Evolutionary conservation across 92 coral and sea anemone genomes (phyloP).

Genomic region (Isaurus tuberculatus): DNA sequence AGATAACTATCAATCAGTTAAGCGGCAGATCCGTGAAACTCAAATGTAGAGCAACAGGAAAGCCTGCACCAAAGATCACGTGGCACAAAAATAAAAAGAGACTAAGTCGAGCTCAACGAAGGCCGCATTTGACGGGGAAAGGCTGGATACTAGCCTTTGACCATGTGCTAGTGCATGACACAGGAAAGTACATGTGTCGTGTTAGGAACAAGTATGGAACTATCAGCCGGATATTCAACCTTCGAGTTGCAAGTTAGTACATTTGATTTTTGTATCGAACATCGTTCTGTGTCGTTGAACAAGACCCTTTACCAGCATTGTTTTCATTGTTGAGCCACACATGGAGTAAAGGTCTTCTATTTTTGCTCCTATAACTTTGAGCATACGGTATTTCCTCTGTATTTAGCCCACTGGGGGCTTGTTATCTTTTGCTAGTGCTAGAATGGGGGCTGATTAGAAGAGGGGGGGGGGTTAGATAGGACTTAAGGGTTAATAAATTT

Average conservation of each 20-base stretch:
- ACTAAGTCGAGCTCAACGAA: slow-evolving; percentile 15
- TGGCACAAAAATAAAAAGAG: slow-evolving; percentile 17
- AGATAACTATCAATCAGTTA: background rate
- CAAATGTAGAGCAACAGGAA: slow-evolving; percentile 43
- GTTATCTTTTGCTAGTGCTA: too few species aligned
- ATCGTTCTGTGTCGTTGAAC: too few species aligned
- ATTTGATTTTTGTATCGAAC: background rate
- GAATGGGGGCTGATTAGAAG: too few species aligned
- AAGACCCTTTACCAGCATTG: too few species aligned
- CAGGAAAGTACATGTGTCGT: slow-evolving; percentile 26
- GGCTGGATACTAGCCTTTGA: slow-evolving; percentile 48
- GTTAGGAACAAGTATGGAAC: slow-evolving; percentile 24
- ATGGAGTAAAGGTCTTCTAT: too few species aligned
- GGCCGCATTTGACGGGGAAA: slow-evolving; percentile 39
- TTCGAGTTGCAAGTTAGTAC: slow-evolving; percentile 38
- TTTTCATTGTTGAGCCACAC: too few species aligned
- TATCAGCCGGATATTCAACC: slow-evolving; percentile 32
- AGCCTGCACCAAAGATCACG: slow-evolving; percentile 35
- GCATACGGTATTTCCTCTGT: too few species aligned
- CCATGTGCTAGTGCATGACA: slow-evolving; percentile 22
- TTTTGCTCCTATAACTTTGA: too few species aligned
- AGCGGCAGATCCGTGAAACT: slow-evolving; percentile 30
- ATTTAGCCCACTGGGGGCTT: too few species aligned
- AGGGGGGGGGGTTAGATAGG: too few species aligned
- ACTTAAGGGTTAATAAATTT: too few species aligned